phyloP scores from a whole-genome alignment of 2,113 vertebrate species.

The Rhabdomys dilectus region DNA sequence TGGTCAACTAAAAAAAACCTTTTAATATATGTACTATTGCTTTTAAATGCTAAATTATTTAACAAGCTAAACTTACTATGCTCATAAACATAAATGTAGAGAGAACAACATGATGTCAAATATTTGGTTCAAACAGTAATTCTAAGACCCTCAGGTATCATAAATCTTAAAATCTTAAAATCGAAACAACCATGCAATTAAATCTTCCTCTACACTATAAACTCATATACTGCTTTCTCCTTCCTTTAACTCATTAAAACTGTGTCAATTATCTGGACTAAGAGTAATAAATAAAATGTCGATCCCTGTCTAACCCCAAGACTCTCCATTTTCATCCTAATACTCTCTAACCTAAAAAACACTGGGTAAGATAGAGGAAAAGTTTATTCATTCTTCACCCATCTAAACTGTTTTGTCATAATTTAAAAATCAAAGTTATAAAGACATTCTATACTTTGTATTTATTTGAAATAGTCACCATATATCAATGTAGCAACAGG shows the following conservation, averaged over 20 bases:
- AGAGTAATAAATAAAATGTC: slow-evolving; percentile 51
- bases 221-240: slow-evolving; percentile 18
- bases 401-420: slow-evolving; percentile 14
- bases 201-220: slow-evolving; percentile 44
- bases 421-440: slow-evolving; percentile 40
- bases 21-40: slow-evolving; percentile 29
- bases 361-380: neutral
- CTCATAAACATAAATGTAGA: slow-evolving; percentile 30
- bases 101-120: slow-evolving; percentile 47
- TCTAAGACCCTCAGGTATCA: slow-evolving; percentile 48
- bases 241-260: slow-evolving; percentile 38
- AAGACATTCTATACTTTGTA: slow-evolving; percentile 11
- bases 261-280: slow-evolving; percentile 24
- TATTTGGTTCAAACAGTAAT: slow-evolving; percentile 28
- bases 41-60: slow-evolving; percentile 53
- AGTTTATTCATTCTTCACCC: slow-evolving; percentile 23
- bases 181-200: slow-evolving; percentile 38
- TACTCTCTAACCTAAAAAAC: slow-evolving; percentile 38
- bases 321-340: slow-evolving; percentile 54
- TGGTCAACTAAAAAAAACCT: slow-evolving; percentile 55
- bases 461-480: slow-evolving; percentile 44
- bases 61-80: slow-evolving; percentile 31
- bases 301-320: neutral
- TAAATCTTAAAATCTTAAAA: slow-evolving; percentile 57
- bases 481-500: neutral